Evolutionary conservation across 1,140 invertebrate genomes (phyloP), one percentile per base, ranked within the genome.

Genomic region (Anagrus nilaparvatae): DNA sequence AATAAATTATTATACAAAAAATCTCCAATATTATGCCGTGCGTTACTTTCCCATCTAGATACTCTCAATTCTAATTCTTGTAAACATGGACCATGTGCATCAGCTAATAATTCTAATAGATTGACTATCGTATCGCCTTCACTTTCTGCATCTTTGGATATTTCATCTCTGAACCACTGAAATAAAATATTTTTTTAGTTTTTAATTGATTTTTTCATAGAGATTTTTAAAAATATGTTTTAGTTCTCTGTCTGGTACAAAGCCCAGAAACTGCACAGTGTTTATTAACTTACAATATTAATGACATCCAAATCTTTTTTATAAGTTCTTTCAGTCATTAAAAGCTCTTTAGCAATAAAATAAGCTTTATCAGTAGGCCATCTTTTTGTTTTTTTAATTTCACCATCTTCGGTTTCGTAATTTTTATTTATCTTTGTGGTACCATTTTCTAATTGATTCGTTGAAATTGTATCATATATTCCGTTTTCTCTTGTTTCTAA

Each of bases 321-420:
- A 63, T 94, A 97, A 0, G 92, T 96, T 46, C 92, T 69, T 60
- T 97, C 93, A 2, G 91, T 96, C 87, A 94, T 94, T 5, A 96
- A 70, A 37, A 97, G 66, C 68, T 97, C 92, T 64, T 95, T 95
- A 28, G 87, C 83, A 51, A 97, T 84, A 58, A 85, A 96, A 67
- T 94, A 96, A 12, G 82, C 81, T 58, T 81, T 80, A 54, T 96
- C 90, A 2, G 75, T 76, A 12, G 82, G 78, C 62, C 76, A 77
- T 48, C 77, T 74, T 67, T 65, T 67, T 0, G 51, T 62, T 32
- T 64, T 67, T 43, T 53, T 50, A 10, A 54, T 42, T 37, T 67
- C 63, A 2, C 35, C 14, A 9, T 65, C 63, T 6, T 63, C 61
- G 7, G 6, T 25, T 8, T 5, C 29, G 2, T n/a, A n/a, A n/a